A percentile compares a stretch with the other conserved stretches of the same genome.
phyloP scores from a whole-genome alignment of 2,113 vertebrate genomes.

The Bubalus kerabau region DNA sequence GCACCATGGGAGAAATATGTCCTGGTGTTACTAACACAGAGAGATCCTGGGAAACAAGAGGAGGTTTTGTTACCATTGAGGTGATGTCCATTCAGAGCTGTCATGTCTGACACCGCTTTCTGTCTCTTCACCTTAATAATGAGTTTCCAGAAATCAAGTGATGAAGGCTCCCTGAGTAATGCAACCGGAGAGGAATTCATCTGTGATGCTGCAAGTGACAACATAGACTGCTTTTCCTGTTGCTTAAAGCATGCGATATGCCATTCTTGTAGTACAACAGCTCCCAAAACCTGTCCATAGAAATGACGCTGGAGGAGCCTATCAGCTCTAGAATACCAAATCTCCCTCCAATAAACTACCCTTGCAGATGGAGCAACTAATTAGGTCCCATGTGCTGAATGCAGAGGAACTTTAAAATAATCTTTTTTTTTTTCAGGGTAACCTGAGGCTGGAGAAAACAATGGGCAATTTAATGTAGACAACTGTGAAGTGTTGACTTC shows the following conservation, averaged over 20 bases:
- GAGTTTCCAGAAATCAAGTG: not conserved
- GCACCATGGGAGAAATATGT: not conserved
- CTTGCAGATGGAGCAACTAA: conserved; percentile 13
- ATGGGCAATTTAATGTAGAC: not conserved
- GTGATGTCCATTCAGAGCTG: not conserved
- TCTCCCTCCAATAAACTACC: not conserved
- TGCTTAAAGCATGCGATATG: not conserved
- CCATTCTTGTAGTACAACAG: not conserved
- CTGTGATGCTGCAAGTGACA: not conserved
- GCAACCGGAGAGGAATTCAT: not conserved
- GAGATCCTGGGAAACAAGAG: not conserved
- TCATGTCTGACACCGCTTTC: not conserved
- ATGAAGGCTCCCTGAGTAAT: not conserved
- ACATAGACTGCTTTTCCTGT: not conserved
- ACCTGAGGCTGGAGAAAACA: not conserved
- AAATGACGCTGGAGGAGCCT: not conserved
- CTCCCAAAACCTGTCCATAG: not conserved
- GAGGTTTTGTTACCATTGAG: not conserved
- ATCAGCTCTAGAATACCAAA: not conserved
- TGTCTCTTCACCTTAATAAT: not conserved
- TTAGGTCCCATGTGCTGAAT: not conserved
- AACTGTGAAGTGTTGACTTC: not conserved
- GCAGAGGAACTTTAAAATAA: not conserved
- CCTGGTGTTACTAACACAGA: not conserved
- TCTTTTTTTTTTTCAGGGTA: not conserved